Conservation (phyloP, 1,140 invertebrate species). For the Drosophila biarmipes region DNA sequence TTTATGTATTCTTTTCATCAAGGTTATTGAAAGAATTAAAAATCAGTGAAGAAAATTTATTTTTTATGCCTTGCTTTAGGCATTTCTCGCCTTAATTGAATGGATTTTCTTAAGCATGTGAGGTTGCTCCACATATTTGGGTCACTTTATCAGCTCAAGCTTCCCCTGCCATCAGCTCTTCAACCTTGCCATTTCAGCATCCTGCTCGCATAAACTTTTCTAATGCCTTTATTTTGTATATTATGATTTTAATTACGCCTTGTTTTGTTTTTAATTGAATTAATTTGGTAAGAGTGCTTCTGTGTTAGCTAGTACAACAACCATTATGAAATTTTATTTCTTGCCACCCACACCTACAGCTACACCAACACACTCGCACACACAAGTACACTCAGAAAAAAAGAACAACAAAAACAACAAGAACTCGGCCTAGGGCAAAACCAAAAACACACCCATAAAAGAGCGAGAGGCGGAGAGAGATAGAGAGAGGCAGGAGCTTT, state of each 20-base stretch:
- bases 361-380: constrained; percentile 17
- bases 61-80: not conserved
- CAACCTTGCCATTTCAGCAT: constrained; percentile 22
- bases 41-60: not conserved
- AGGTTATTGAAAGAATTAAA: not conserved
- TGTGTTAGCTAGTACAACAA: constrained; percentile 32
- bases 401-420: constrained; percentile 23
- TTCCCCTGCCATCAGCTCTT: constrained; percentile 16
- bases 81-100: not conserved
- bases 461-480: not conserved
- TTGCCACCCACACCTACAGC: constrained; percentile 26
- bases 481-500: not conserved
- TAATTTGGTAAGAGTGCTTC: constrained; percentile 17
- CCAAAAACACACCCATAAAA: constrained; percentile 33
- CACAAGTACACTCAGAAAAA: constrained; percentile 10
- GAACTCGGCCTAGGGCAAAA: constrained; percentile 21
- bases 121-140: constrained; percentile 33
- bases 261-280: constrained; percentile 20
- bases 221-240: not conserved
- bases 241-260: not conserved
- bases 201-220: not conserved
- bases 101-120: constrained; percentile 17
- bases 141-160: constrained; percentile 41
- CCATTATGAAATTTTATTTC: constrained; percentile 50
- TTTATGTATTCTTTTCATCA: not conserved